Base-by-base conservation (phyloP, 2,797 vertebrate genomes). In the Australoheros facetus region DNA sequence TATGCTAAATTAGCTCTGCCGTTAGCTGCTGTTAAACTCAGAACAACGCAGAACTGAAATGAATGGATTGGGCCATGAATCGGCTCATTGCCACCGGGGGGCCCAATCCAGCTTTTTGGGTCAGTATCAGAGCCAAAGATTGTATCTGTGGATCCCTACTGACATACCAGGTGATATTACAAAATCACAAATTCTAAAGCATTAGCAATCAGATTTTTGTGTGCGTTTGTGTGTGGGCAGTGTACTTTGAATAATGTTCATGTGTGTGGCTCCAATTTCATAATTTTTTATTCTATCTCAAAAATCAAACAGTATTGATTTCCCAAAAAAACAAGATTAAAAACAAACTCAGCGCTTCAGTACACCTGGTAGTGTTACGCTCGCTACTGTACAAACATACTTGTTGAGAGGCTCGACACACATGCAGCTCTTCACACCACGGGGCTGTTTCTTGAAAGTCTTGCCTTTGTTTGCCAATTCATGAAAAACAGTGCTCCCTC, bases 391-490 rank as follows among this genome's bases (percentile, higher is more conserved):
- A 28, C 16, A 73, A 59, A n/a, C 45, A 57, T 37, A n/a, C 45
- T 58, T 54, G 54, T 71, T 42, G 21, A 42, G n/a, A 11, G 71
- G 21, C 26, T 58, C 23, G 14, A n/a, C 45, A 57, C 48, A 32
- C 51, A 48, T 39, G 60, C 28, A 32, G 48, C 9, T 13, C n/a
- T 58, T 71, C 75, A 55, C 69, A 28, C 79, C 10, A 45, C 71
- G 58, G 19, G 57, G 2, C 45, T 76, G 70, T 57, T 85, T 45
- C 59, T 48, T 86, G 73, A 74, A 79, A 81, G 75, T 74, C 71
- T 76, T n/a, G 71, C 79, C 70, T 89, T 88, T 89, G 73, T 91
- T 92, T 93, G 84, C 77, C 91, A 90, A 93, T 94, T 95, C 81
- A 92, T 90, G 79, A 87, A 93, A 93, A 93, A 94, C 92, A 82